These are phyloP conservation scores for Drosophila neotestacea DNA, from an alignment of 2,888 invertebrate species.

Conservation along the genomic window DNA sequence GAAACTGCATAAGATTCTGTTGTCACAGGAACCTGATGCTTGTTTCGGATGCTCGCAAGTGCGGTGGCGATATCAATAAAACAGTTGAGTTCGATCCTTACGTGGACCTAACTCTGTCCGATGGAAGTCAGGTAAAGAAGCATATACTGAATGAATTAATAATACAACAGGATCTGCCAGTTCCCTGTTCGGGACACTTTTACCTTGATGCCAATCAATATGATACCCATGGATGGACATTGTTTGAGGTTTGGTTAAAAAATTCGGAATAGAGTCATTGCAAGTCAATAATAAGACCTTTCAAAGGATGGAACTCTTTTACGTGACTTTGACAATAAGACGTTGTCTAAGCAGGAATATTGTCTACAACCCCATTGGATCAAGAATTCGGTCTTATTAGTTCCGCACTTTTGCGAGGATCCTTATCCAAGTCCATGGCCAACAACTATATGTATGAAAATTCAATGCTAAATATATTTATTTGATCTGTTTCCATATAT, in stretches of 20 bases:
- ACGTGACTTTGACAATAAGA: not conserved
- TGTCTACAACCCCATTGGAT: conserved; percentile 41
- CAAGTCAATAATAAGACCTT: not conserved
- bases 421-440: not conserved
- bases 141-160: conserved; percentile 31
- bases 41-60: conserved; percentile 4
- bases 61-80: conserved; percentile 9
- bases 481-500: not conserved
- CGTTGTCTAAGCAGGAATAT: conserved; percentile 34
- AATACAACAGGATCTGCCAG: conserved; percentile 33
- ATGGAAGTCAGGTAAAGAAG: not conserved
- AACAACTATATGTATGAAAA: conserved; percentile 8
- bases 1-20: conserved; percentile 78
- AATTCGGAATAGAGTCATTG: not conserved
- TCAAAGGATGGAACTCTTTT: conserved; percentile 35
- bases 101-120: conserved; percentile 22
- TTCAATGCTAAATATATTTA: not conserved
- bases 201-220: not conserved
- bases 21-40: conserved; percentile 47
- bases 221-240: conserved; percentile 33
- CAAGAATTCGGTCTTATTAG: not conserved
- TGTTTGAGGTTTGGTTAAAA: conserved; percentile 37
- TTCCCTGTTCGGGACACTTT: conserved; percentile 45
- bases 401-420: conserved; percentile 32
- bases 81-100: conserved; percentile 9